Percentiles rank a stretch among this genome's conserved stretches.
phyloP scores from a whole-genome alignment of 2,113 vertebrate genomes.

The Maccullochella peelii region DNA sequence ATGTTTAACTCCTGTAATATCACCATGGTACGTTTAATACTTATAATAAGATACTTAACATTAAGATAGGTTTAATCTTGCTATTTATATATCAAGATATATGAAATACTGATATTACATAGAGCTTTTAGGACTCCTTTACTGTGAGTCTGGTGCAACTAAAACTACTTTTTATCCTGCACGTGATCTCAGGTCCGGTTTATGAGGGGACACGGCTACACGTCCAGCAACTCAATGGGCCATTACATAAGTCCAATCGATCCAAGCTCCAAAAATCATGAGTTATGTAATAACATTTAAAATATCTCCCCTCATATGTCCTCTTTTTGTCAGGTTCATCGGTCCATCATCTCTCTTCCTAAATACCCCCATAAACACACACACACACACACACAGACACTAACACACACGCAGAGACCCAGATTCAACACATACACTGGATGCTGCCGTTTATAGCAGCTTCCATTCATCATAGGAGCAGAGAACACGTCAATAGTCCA shows the following conservation, averaged over 20 bases:
- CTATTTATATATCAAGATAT: neutral
- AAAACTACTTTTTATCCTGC: neutral
- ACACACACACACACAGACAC: neutral
- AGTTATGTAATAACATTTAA: slow-evolving; percentile 52
- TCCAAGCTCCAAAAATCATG: neutral
- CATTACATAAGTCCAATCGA: slow-evolving; percentile 37
- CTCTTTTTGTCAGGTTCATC: slow-evolving; percentile 20
- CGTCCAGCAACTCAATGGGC: neutral
- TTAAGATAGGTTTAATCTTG: neutral
- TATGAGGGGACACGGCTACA: neutral
- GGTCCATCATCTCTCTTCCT: neutral
- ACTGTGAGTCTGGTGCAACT: neutral
- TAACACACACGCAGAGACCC: neutral
- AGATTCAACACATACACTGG: slow-evolving; percentile 12
- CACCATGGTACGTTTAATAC: neutral
- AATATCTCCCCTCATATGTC: slow-evolving; percentile 23
- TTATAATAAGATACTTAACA: neutral
- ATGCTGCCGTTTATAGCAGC: slow-evolving; percentile 7
- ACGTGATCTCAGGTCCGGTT: slow-evolving; percentile 17
- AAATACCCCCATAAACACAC: neutral
- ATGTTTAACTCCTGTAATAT: neutral
- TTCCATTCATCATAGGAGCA: slow-evolving; percentile 30
- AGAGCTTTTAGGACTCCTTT: neutral
- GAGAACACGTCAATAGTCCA: slow-evolving; percentile 37
- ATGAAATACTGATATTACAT: neutral